Conservation (phyloP, 2,888 invertebrate genomes). For the Zelleria hepariella region DNA sequence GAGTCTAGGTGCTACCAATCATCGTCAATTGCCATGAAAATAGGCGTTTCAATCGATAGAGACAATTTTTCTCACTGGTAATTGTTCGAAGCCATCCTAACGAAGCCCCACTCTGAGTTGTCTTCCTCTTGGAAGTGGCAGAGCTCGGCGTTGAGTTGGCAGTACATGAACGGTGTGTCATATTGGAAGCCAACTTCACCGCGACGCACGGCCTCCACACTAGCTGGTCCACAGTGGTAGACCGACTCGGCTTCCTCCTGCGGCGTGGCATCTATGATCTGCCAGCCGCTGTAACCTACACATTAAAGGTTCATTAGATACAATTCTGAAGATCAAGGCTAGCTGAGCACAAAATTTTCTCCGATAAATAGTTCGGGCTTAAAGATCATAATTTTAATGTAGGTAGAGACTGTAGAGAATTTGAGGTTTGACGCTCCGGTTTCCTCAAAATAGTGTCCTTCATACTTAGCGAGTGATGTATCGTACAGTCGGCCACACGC, state of each 20-base stretch:
- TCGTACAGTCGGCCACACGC: no score
- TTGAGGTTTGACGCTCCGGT: no score
- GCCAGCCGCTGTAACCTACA: slow-evolving; percentile 84
- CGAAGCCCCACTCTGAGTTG: slow-evolving; percentile 77
- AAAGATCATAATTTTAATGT: no score
- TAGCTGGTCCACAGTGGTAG: slow-evolving; percentile 76
- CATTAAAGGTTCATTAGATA: neutral
- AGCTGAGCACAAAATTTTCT: no score
- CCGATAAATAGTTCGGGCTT: no score
- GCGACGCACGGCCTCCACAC: slow-evolving; percentile 77
- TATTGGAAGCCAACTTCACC: slow-evolving; percentile 81
- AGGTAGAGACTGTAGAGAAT: no score
- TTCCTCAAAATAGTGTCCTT: no score
- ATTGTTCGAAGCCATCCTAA: slow-evolving; percentile 75
- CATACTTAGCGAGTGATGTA: no score
- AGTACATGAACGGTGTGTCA: slow-evolving; percentile 82
- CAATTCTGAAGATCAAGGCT: no score
- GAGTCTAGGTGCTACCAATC: no score
- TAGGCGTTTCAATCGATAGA: neutral
- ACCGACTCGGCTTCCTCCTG: slow-evolving; percentile 77
- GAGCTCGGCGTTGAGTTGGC: slow-evolving; percentile 83
- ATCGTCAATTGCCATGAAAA: no score
- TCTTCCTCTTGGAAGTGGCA: slow-evolving; percentile 81
- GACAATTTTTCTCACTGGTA: slow-evolving; percentile 69
- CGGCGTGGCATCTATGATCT: slow-evolving; percentile 85